Evolutionary conservation across 2,113 vertebrate species (phyloP).

Genomic region (Lates calcarifer): DNA sequence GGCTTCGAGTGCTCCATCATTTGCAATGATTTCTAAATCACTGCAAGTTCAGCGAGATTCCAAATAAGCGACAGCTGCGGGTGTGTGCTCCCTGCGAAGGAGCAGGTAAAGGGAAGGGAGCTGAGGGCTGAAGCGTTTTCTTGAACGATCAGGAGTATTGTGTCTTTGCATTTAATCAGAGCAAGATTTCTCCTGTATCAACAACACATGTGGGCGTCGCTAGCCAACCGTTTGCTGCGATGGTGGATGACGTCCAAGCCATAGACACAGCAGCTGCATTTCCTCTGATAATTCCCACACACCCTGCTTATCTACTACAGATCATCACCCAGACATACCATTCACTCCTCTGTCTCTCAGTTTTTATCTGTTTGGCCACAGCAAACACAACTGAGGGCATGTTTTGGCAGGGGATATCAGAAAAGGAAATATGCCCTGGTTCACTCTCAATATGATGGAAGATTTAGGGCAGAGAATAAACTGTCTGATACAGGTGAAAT

Average conservation of each 20-base stretch:
- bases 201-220: constrained; percentile 49
- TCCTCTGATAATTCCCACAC: constrained; percentile 32
- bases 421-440: constrained; percentile 40
- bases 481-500: constrained; percentile 58
- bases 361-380: constrained; percentile 46
- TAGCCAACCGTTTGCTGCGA: constrained; percentile 51
- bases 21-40: constrained; percentile 64
- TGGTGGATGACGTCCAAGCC: constrained; percentile 56
- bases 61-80: constrained; percentile 45
- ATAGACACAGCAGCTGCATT: constrained; percentile 30
- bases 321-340: constrained; percentile 38
- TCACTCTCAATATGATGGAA: constrained; percentile 41
- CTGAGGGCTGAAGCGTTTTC: constrained; percentile 35
- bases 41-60: constrained; percentile 32
- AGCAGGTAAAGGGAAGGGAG: constrained; percentile 32
- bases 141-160: constrained; percentile 35
- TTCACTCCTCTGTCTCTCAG: constrained; percentile 32
- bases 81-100: constrained; percentile 1
- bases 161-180: constrained; percentile 46
- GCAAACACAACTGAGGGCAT: constrained; percentile 10
- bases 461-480: constrained; percentile 35
- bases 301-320: constrained; percentile 50
- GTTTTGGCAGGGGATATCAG: constrained; percentile 24
- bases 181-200: constrained; percentile 50
- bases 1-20: constrained; percentile 43